Base-by-base conservation (phyloP, 2,888 invertebrate species). In the Scotopteryx bipunctaria region DNA sequence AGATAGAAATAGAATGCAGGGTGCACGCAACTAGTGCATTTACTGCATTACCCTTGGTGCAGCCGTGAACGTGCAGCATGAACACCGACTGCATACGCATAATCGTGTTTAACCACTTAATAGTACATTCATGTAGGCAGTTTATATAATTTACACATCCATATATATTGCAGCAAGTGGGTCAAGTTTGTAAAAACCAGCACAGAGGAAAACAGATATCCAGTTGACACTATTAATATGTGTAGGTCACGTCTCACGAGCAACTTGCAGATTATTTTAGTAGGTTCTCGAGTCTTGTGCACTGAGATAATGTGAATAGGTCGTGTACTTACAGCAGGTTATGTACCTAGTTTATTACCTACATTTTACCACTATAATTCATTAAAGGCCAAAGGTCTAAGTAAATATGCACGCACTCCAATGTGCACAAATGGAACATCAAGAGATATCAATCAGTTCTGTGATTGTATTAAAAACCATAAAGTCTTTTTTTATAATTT, bases 141-240 rank as follows among this genome's bases (percentile, higher is more conserved):
- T 76, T 76, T 76, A 77, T 76, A 75, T 73, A 69, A 69, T 71
- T 74, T 73, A 78, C 71, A 73, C 76, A 76, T 74, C 71, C 67
- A 77, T 73, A 69, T 69, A 66, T 70, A 71, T 64, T 61, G 68
- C 54, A 33, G 58, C 61, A 86, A 82, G 71, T 86, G 62, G 84
- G 88, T 85, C 88, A 88, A 88, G 88, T 86, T 86, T 84, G 81
- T 70, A 67, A 70, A 79, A 84, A 79, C 78, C 80, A 83, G 86
- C 82, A 73, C 86, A 81, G 86, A 87, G 87, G 87, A 88, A 83
- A 86, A 85, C 78, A 82, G 72, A 81, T 73, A 73, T 81, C 80
- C 80, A 82, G 73, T 82, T 78, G 81, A 78, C 77, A 77, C 70
- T 71, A 71, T 67, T 70, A 59, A 75, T 71, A 29, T 33, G 48